Conservation (phyloP, 2,113 vertebrate genomes). For the Amblyornis subalaris region DNA sequence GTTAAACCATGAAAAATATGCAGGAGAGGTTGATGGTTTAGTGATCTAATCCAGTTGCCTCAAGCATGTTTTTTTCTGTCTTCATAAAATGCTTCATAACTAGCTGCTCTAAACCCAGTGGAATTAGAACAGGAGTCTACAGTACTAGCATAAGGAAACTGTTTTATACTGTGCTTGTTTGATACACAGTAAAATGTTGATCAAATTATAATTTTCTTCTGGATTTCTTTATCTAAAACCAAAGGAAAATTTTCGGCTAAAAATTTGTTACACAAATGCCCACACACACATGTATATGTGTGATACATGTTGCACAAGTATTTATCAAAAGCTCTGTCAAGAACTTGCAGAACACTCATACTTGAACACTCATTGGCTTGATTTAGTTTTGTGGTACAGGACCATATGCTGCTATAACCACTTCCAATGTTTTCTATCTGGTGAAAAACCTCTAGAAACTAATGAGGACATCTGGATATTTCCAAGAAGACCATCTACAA, state of each 20-base stretch:
- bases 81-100: background rate
- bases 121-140: background rate
- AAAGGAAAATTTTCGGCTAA: background rate
- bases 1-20: background rate
- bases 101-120: accelerated
- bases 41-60: background rate
- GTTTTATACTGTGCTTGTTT: background rate
- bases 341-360: background rate
- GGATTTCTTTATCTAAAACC: background rate
- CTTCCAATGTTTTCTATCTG: background rate
- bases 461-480: background rate
- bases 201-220: background rate
- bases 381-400: background rate
- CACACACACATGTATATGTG: accelerated
- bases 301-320: accelerated
- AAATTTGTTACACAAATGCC: background rate
- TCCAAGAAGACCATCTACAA: background rate
- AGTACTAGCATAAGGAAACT: background rate
- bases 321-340: background rate
- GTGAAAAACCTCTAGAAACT: background rate
- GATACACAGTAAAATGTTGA: background rate
- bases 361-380: background rate
- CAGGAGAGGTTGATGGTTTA: background rate
- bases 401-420: background rate
- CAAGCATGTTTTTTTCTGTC: background rate